Percentiles rank a stretch among this genome's conserved stretches.
Evolutionary conservation across 2,888 invertebrate species (phyloP).

Genomic region (Scaptomyza flava): DNA sequence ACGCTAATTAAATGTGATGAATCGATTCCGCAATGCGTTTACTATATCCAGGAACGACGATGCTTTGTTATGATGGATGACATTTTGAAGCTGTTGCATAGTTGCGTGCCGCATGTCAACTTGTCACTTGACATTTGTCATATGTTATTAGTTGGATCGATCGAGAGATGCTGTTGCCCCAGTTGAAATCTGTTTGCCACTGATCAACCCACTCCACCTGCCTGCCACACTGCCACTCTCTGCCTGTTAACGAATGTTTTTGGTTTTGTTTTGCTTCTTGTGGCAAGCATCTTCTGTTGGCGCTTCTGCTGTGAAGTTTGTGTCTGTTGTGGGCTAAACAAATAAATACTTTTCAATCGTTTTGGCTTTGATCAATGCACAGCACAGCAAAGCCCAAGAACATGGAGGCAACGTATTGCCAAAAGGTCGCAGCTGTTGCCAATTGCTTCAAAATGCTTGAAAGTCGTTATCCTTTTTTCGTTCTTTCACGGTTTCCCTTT

Average conservation of each 20-base stretch:
- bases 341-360: conserved; percentile 40
- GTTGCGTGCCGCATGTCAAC: conserved; percentile 23
- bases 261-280: not conserved
- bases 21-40: too few relatives aligned
- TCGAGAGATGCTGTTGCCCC: conserved; percentile 1
- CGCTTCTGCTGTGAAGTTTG: not conserved
- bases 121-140: conserved; percentile 46
- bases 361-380: conserved; percentile 34
- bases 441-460: not conserved
- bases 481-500: not conserved
- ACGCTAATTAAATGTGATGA: too few relatives aligned
- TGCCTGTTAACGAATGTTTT: conserved; percentile 23
- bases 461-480: not conserved
- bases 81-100: conserved; percentile 4
- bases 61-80: too few relatives aligned
- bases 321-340: conserved; percentile 24
- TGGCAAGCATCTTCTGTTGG: conserved; percentile 24
- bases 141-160: conserved; percentile 27
- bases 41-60: too few relatives aligned
- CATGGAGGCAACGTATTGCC: conserved; percentile 12
- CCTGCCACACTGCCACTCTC: not conserved
- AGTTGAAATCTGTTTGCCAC: not conserved
- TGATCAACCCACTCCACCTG: not conserved
- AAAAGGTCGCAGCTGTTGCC: conserved; percentile 50
- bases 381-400: not conserved